These are phyloP conservation scores for Loriculus beryllinus DNA, from an alignment of 2,797 vertebrate genomes.

Conservation along the genomic window DNA sequence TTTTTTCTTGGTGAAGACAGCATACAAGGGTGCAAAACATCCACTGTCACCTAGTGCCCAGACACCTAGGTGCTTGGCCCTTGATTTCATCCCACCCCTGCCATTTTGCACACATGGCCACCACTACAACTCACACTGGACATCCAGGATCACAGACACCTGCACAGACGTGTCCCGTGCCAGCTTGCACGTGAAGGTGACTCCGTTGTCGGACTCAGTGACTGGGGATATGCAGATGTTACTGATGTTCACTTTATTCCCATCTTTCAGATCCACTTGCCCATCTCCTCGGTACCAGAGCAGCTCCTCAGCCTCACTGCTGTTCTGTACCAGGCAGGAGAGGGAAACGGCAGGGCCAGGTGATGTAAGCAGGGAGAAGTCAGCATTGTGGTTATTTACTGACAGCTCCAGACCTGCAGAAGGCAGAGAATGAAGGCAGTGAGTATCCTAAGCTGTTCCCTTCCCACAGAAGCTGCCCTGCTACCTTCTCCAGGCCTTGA, in stretches of 20 bases:
- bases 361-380: background rate
- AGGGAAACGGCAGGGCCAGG: conserved; percentile 15
- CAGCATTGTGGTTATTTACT: conserved; percentile 52
- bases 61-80: background rate
- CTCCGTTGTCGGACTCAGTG: conserved; percentile 73
- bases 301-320: conserved; percentile 73
- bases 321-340: conserved; percentile 63
- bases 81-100: background rate
- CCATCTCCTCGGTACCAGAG: conserved; percentile 82
- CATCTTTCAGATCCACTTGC: conserved; percentile 73
- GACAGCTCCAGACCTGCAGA: conserved; percentile 66
- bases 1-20: conserved; percentile 36
- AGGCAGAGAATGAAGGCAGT: background rate
- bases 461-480: background rate
- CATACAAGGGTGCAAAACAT: background rate
- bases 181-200: conserved; percentile 84
- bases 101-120: background rate
- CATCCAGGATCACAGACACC: conserved; percentile 80
- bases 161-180: conserved; percentile 64
- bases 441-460: background rate
- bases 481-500: background rate
- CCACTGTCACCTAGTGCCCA: background rate
- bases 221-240: conserved; percentile 82
- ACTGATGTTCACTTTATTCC: conserved; percentile 80
- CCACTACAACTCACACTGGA: conserved; percentile 83